Conservation (phyloP, 2,888 invertebrate species). For the Emmelina monodactyla region DNA sequence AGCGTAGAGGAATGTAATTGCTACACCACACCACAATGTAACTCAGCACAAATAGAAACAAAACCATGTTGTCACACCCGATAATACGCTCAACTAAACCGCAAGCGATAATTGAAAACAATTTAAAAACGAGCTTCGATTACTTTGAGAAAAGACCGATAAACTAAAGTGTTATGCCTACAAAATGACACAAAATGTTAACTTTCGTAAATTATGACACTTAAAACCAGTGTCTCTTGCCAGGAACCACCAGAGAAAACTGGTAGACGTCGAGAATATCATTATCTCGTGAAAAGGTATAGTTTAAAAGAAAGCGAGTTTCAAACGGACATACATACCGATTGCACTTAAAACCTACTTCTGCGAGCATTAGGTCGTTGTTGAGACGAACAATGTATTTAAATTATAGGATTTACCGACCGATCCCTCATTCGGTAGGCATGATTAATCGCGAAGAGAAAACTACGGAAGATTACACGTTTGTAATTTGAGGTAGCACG, state of each 20-base stretch:
- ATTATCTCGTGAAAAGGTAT: neutral
- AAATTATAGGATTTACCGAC: conserved; percentile 55
- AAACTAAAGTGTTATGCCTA: too few relatives aligned
- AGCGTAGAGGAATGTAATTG: conserved; percentile 37
- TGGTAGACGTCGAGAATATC: neutral
- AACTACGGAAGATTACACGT: conserved; percentile 42
- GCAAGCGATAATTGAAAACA: conserved; percentile 19
- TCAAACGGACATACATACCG: conserved; percentile 35
- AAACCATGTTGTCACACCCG: conserved; percentile 41
- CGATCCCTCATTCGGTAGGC: conserved; percentile 47
- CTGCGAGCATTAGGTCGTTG: conserved; percentile 29
- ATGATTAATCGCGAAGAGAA: conserved; percentile 58
- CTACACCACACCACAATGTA: conserved; percentile 35
- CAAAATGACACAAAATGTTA: too few relatives aligned
- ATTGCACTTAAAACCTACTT: conserved; percentile 56
- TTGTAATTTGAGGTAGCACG: conserved; percentile 42
- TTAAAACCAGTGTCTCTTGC: too few relatives aligned
- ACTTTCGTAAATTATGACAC: too few relatives aligned
- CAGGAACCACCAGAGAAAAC: too few relatives aligned
- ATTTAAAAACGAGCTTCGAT: conserved; percentile 9
- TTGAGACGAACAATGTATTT: conserved; percentile 34
- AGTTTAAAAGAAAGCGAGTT: conserved; percentile 27
- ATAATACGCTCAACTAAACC: conserved; percentile 33
- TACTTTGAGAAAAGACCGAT: too few relatives aligned
- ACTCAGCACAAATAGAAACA: conserved; percentile 43